A percentile compares a stretch with the other conserved stretches of the same genome.
phyloP scores from a whole-genome alignment of 2,113 vertebrate species.

The Carassius carassius region DNA sequence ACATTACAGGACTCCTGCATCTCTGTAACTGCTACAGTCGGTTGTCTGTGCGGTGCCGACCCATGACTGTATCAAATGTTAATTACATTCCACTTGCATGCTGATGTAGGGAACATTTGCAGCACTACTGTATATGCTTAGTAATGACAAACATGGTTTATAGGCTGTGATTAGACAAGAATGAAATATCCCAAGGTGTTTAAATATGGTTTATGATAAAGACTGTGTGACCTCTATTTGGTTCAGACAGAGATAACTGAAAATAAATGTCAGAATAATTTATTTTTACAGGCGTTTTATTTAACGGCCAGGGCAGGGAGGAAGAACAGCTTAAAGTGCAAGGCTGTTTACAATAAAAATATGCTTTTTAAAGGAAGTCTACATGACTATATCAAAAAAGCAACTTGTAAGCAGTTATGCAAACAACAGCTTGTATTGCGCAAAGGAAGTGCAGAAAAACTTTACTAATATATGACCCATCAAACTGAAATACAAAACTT shows the following conservation, averaged over 20 bases:
- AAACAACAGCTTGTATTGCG: constrained; percentile 25
- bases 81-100: constrained; percentile 42
- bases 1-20: background rate
- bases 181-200: constrained; percentile 51
- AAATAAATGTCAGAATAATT: constrained; percentile 33
- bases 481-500: constrained; percentile 22
- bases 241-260: constrained; percentile 57
- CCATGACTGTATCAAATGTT: constrained; percentile 42
- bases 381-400: background rate
- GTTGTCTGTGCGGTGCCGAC: background rate
- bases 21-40: background rate
- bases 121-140: constrained; percentile 3
- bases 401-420: background rate
- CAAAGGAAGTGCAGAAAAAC: background rate
- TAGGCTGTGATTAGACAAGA: constrained; percentile 26
- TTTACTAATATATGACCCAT: constrained; percentile 5
- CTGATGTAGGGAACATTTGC: constrained; percentile 22
- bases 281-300: constrained; percentile 41
- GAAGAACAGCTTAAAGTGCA: background rate
- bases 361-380: background rate
- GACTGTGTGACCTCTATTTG: constrained; percentile 58
- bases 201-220: constrained; percentile 43
- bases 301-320: background rate
- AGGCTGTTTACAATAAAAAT: background rate
- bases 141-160: constrained; percentile 22